A percentile compares a stretch with the other conserved stretches of the same genome.
These are phyloP conservation scores for Athene noctua DNA, from an alignment of 2,113 vertebrate species.

Conservation along the genomic window DNA sequence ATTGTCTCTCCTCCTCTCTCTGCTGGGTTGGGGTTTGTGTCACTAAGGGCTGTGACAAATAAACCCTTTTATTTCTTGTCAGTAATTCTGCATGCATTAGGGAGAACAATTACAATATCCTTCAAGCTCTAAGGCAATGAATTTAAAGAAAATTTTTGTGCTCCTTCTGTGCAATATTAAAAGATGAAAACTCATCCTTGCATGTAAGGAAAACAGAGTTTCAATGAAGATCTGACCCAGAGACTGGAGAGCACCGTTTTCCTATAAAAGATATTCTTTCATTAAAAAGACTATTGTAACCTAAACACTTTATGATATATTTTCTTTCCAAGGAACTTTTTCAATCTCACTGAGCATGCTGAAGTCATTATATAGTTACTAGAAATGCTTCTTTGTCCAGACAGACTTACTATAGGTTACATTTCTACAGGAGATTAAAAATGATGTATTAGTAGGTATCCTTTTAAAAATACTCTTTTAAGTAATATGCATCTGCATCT, in stretches of 20 bases:
- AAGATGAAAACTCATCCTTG: slow-evolving; percentile 16
- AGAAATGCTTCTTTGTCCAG: slow-evolving; percentile 4
- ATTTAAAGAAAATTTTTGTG: background rate
- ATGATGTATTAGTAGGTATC: background rate
- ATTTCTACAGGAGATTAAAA: slow-evolving; percentile 37
- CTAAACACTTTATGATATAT: slow-evolving; percentile 29
- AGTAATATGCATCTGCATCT: background rate
- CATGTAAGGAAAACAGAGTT: slow-evolving; percentile 28
- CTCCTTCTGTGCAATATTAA: background rate
- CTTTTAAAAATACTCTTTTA: slow-evolving; percentile 20
- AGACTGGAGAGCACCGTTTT: background rate
- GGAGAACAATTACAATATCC: background rate
- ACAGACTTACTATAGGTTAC: background rate
- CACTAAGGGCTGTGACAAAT: background rate
- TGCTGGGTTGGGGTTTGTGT: background rate
- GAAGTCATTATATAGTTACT: slow-evolving; percentile 26
- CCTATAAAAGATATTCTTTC: slow-evolving; percentile 13
- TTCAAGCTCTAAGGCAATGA: background rate
- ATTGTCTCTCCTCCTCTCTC: background rate
- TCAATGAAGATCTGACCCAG: background rate
- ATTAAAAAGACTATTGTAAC: slow-evolving; percentile 20
- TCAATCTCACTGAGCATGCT: slow-evolving; percentile 4
- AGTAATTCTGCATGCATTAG: background rate
- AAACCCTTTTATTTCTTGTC: background rate
- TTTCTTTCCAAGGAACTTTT: slow-evolving; percentile 44